Evolutionary conservation across 2,888 invertebrate species (phyloP), one percentile per base, ranked within the genome.

Genomic region (Cacoxenus indagator): DNA sequence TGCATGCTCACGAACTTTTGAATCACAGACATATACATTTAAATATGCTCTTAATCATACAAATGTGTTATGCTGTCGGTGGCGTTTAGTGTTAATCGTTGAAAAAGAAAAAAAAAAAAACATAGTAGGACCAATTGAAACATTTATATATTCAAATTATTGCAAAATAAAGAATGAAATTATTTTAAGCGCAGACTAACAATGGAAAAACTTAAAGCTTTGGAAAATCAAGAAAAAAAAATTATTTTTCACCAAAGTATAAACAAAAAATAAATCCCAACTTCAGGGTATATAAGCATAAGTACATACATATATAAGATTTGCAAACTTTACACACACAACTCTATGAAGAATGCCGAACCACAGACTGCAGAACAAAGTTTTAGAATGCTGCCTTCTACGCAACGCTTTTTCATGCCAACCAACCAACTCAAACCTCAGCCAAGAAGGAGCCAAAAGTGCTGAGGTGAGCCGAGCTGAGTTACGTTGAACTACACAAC

Each of bases 401-500:
- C 54, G 29, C 45, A 67, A 51, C 67, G n/a, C n/a, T n/a, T 37
- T 37, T 74, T 68, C 67, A 68, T 66, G 68, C 74, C 73, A 73
- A 76, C 76, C 37, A 75, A 79, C n/a, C n/a, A n/a, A 37, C 37
- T 37, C 37, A 37, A 14, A 37, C 78, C 80, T 78, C 81, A 78
- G 79, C 81, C 81, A 82, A 79, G 77, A 75, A 70, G 74, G 76
- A 81, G 71, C 69, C 45, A 9, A 4, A 37, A 14, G 8, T 11
- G 8, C 37, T 37, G 37, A 31, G 31, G 19, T 67, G 65, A 24
- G 43, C 46, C 24, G 24, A 29, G 4, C 26, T 22, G 46, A 45
- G 61, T 9, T 31, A 31, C 9, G 31, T 37, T 8, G 37, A 8
- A 37, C 8, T 11, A 8, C 14, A 37, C 37, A 37, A 37, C 37